Conservation (phyloP, 2,797 vertebrate genomes). For the Mormyrus hasselquistii region DNA sequence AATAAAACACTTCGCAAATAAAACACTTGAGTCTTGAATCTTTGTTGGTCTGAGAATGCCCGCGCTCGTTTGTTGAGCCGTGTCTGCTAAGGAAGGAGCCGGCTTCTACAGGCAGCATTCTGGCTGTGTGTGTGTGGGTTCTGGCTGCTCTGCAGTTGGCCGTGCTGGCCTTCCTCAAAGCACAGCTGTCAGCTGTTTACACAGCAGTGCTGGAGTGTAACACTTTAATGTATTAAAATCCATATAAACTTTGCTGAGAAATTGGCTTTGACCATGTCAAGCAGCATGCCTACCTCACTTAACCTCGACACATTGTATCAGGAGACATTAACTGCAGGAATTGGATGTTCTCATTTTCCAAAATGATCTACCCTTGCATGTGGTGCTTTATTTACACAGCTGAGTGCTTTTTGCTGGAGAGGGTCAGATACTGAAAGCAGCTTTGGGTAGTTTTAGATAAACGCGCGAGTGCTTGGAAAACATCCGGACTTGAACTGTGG, state of each 20-base stretch:
- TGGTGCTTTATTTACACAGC: neutral
- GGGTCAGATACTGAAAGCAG: neutral
- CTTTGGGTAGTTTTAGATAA: neutral
- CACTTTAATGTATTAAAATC: neutral
- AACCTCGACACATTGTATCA: neutral
- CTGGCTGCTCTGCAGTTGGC: neutral
- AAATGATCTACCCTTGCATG: neutral
- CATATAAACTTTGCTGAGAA: neutral
- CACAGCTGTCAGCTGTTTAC: neutral
- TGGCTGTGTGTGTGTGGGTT: neutral
- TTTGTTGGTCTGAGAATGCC: conserved; percentile 18
- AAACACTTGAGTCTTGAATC: conserved; percentile 32
- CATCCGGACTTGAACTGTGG: neutral
- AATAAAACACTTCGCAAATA: conserved; percentile 69
- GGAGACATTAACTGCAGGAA: neutral
- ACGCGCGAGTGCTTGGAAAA: neutral
- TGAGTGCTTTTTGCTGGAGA: neutral
- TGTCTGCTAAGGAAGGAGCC: neutral
- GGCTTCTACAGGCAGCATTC: neutral
- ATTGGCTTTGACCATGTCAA: neutral
- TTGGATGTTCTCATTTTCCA: neutral
- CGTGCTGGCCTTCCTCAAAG: neutral
- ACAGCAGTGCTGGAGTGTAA: neutral
- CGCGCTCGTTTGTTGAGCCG: neutral
- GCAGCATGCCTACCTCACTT: neutral